Evolutionary conservation across 2,888 invertebrate species (phyloP).

Genomic region (Nephrocerus scutellatus): DNA sequence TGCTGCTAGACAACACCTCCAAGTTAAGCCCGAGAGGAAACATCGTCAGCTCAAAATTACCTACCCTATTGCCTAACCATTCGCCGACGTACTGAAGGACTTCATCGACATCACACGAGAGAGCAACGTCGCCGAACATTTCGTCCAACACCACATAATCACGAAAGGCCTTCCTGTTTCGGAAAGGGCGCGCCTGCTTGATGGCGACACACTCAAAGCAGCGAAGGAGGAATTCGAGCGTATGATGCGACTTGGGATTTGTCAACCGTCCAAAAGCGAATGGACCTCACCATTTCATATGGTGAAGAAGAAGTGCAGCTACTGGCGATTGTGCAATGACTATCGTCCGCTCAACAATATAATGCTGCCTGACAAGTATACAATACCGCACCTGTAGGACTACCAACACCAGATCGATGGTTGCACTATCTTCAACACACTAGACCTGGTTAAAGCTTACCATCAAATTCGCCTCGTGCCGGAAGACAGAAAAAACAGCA

Average conservation of each 20-base stretch:
- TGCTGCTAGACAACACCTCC: no score
- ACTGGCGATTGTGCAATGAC: constrained; percentile 18
- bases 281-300: constrained; percentile 20
- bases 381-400: constrained; percentile 25
- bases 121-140: no score
- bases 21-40: no score
- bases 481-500: constrained; percentile 29
- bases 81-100: no score
- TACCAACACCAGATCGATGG: constrained; percentile 25
- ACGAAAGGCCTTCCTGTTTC: constrained; percentile 17
- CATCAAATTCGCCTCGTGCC: constrained; percentile 33
- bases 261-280: constrained; percentile 18
- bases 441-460: constrained; percentile 30
- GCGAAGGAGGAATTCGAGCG: constrained; percentile 20
- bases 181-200: constrained; percentile 12
- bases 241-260: constrained; percentile 16
- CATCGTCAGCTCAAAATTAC: no score
- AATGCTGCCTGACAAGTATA: constrained; percentile 36
- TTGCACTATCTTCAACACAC: constrained; percentile 27
- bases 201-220: constrained; percentile 12
- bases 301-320: constrained; percentile 16
- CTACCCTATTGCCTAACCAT: no score
- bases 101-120: no score
- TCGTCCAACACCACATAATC: constrained; percentile 19
- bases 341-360: constrained; percentile 14